These are phyloP conservation scores for Gallinago paraguaiae DNA, from an alignment of 2,113 vertebrate species.

Conservation along the genomic window DNA sequence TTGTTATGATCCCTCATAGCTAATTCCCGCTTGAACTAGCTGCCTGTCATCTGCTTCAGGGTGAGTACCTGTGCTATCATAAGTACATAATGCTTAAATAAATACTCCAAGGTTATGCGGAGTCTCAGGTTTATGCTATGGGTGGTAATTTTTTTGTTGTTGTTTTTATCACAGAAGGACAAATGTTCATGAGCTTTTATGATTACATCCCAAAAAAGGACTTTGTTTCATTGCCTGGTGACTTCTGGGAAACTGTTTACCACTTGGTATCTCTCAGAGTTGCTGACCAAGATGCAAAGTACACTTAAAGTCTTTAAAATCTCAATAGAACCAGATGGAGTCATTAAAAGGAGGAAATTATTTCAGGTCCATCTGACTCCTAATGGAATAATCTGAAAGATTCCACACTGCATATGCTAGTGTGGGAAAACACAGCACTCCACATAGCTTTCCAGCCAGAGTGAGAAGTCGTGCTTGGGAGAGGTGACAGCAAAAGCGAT, in stretches of 20 bases:
- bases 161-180: slow-evolving; percentile 9
- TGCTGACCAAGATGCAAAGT: slow-evolving; percentile 47
- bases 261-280: neutral
- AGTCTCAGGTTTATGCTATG: neutral
- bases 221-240: slow-evolving; percentile 51
- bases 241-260: neutral
- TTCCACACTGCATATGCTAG: fast-evolving
- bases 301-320: neutral
- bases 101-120: neutral
- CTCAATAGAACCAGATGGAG: neutral
- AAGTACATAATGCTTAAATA: neutral
- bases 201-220: neutral
- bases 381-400: neutral
- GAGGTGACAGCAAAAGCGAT: neutral
- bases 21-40: neutral
- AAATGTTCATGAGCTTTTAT: neutral
- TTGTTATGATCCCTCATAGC: neutral
- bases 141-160: neutral
- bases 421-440: neutral
- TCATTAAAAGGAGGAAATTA: neutral
- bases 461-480: fast-evolving
- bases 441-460: neutral
- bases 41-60: neutral
- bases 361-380: neutral
- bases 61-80: neutral